Evolutionary conservation across 2,797 vertebrate species (phyloP).

Genomic region (Bradypodion pumilum): DNA sequence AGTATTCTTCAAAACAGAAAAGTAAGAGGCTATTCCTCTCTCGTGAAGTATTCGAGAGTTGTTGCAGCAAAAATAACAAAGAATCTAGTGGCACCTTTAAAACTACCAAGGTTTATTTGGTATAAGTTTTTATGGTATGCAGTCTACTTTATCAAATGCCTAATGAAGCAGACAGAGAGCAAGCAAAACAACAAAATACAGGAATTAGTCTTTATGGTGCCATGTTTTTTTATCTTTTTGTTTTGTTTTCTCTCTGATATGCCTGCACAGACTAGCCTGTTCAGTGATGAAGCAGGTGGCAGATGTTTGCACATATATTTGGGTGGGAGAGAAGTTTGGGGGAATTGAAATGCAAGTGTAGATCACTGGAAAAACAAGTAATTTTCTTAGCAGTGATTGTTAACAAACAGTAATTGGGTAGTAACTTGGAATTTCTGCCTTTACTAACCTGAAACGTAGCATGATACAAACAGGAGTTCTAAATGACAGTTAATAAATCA

Average conservation of each 20-base stretch:
- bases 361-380: not conserved
- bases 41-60: not conserved
- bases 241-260: too few relatives aligned
- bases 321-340: not conserved
- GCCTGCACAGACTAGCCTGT: too few relatives aligned
- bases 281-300: not conserved
- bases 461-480: not conserved
- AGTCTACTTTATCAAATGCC: not conserved
- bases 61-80: not conserved
- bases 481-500: not conserved
- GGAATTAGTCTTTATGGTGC: too few relatives aligned
- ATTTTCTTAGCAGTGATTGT: not conserved
- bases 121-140: not conserved
- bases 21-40: conserved; percentile 75
- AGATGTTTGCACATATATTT: not conserved
- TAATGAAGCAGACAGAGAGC: too few relatives aligned
- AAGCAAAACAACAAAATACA: too few relatives aligned
- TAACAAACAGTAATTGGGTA: not conserved
- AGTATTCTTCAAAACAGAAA: conserved; percentile 97
- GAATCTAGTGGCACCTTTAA: not conserved
- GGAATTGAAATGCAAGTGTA: not conserved
- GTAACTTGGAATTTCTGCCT: not conserved
- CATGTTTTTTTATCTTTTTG: too few relatives aligned
- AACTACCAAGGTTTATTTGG: not conserved
- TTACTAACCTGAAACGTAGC: too few relatives aligned